Evolutionary conservation across 2,888 invertebrate genomes (phyloP).

Genomic region (Panopea generosa): DNA sequence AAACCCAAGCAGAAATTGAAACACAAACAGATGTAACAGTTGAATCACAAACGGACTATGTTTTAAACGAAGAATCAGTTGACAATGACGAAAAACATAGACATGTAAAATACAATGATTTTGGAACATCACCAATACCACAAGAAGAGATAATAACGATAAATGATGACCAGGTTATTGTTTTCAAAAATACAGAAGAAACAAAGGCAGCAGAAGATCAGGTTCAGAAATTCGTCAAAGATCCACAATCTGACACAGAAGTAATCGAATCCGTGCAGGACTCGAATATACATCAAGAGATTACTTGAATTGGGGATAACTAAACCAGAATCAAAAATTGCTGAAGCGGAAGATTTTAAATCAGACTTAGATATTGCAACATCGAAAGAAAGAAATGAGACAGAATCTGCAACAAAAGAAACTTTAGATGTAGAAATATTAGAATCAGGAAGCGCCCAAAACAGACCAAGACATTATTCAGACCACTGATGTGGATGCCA

Average conservation of each 20-base stretch:
- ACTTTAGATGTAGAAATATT: too few relatives aligned
- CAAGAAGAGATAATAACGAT: slow-evolving; percentile 8
- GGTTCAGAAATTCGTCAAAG: background rate
- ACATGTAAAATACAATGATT: background rate
- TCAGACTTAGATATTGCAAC: too few relatives aligned
- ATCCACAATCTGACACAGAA: background rate
- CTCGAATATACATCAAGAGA: too few relatives aligned
- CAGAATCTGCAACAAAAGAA: too few relatives aligned
- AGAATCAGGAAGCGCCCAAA: too few relatives aligned
- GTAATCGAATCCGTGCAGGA: background rate
- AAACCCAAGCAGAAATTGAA: slow-evolving; percentile 24
- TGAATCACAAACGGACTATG: slow-evolving; percentile 24
- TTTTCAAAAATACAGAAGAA: slow-evolving; percentile 8
- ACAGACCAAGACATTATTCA: too few relatives aligned
- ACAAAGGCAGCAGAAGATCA: background rate
- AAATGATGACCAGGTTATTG: too few relatives aligned
- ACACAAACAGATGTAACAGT: slow-evolving; percentile 32
- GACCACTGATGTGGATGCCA: too few relatives aligned
- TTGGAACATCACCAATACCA: slow-evolving; percentile 20
- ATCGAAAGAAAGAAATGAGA: background rate
- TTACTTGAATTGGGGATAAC: background rate
- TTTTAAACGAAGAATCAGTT: too few relatives aligned
- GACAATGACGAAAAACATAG: too few relatives aligned
- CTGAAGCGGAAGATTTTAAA: too few relatives aligned
- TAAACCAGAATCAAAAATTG: too few relatives aligned